Evolutionary conservation across 2,797 vertebrate species (phyloP), one percentile per base, ranked within the genome.

Genomic region (Heterohyrax brucei): DNA sequence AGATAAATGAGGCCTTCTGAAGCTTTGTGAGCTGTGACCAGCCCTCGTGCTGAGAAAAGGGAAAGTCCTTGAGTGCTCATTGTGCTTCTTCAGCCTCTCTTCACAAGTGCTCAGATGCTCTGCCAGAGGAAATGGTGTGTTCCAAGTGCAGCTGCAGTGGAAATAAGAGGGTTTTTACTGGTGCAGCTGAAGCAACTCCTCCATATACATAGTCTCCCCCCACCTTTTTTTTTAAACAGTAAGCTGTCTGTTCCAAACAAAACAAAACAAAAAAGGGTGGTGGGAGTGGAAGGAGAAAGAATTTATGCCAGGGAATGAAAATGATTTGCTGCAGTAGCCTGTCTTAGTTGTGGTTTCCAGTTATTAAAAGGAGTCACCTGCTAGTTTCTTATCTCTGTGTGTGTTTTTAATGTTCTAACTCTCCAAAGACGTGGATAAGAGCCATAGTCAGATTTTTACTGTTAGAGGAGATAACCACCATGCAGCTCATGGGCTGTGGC

Each of bases 231-330:
- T 86, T 94, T 84, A 83, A 87, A 85, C 76, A 86, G 91, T 90
- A 72, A 93, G 92, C 56, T 92, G 73, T 93, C 80, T 95, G 56
- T 86, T 91, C 75, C 89, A 97, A 92, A 85, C 18, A 46, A 72
- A 96, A 80, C 95, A 78, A 80, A 50, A 8, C 19, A 33, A 73
- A 89, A 77, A 70, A 85, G 39, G 73, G 2, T 1, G 75, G 73
- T 94, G 81, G 81, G 73, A 91, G 48, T 81, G 56, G 59, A 87
- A 70, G 73, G 59, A 73, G 68, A 68, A 77, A 59, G 61, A 44
- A 18, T 79, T 77, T 94, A 62, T 82, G 76, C 81, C 89, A 92
- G 95, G 87, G 94, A 80, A 91, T 95, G 94, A 87, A 95, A 94
- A 84, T 90, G 59, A 89, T 70, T 85, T 87, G 64, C 39, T 21